These are phyloP conservation scores for Cantharis flavilabris DNA, from an alignment of 2,888 invertebrate species.

Conservation along the genomic window DNA sequence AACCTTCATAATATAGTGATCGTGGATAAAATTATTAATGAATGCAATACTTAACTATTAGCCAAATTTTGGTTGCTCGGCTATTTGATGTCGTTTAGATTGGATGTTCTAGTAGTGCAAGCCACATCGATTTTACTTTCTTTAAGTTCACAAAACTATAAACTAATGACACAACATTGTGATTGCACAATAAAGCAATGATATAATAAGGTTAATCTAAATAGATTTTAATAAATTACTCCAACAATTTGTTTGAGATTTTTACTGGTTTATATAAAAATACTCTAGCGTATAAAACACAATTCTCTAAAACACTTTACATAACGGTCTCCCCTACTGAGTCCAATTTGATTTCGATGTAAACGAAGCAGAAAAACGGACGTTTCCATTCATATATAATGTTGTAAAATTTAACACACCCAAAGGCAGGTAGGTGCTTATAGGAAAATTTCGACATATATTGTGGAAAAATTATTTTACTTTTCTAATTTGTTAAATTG, in stretches of 20 bases:
- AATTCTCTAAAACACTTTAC: conserved; percentile 31
- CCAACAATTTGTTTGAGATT: conserved; percentile 29
- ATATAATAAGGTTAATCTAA: not conserved
- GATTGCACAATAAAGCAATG: not conserved
- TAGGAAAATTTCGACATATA: conserved; percentile 19
- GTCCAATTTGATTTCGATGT: conserved; percentile 30
- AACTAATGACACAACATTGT: too few relatives aligned
- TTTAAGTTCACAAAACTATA: too few relatives aligned
- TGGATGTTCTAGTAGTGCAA: too few relatives aligned
- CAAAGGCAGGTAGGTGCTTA: conserved; percentile 22
- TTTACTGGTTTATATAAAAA: conserved; percentile 32
- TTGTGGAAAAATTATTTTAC: conserved; percentile 22
- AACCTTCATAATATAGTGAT: too few relatives aligned
- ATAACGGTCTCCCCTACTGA: conserved; percentile 31
- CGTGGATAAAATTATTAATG: too few relatives aligned
- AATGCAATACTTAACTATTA: too few relatives aligned
- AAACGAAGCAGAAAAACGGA: conserved; percentile 31
- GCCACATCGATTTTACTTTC: too few relatives aligned
- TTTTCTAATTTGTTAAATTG: conserved; percentile 9
- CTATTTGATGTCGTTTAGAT: not conserved
- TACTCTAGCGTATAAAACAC: conserved; percentile 29
- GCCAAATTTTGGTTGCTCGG: not conserved
- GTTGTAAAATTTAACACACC: conserved; percentile 30
- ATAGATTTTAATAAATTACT: conserved; percentile 15
- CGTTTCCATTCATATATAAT: conserved; percentile 28